These are phyloP conservation scores for Phyto melanocephala DNA, from an alignment of 2,888 invertebrate species.

Conservation along the genomic window DNA sequence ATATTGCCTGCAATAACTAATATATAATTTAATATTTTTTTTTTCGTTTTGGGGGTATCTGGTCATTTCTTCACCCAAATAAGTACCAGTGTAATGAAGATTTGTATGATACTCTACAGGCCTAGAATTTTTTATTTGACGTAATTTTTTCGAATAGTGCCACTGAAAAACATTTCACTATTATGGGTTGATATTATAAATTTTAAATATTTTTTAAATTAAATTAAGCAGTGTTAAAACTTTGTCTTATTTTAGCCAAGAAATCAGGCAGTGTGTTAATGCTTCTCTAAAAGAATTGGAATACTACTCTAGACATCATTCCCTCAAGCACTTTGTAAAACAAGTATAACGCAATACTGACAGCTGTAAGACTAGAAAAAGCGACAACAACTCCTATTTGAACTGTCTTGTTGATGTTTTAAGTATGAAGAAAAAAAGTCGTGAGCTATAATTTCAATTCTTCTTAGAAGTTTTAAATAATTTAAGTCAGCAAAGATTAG, in stretches of 20 bases:
- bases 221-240: neutral
- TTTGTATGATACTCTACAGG: neutral
- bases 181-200: no score
- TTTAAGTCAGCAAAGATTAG: neutral
- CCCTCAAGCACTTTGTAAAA: neutral
- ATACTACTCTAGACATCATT: neutral
- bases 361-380: neutral
- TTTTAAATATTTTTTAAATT: neutral
- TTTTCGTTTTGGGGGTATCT: neutral
- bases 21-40: no score
- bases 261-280: neutral
- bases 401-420: constrained; percentile 4
- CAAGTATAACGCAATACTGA: neutral
- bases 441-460: neutral
- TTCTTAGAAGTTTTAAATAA: neutral
- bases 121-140: neutral
- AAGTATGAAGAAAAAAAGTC: neutral
- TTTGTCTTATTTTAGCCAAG: neutral
- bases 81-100: neutral
- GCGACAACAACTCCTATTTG: neutral
- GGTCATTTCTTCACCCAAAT: neutral
- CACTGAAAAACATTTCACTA: neutral
- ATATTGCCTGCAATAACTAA: neutral
- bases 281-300: neutral
- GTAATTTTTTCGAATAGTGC: neutral